Base-by-base conservation (phyloP, 1,140 invertebrate genomes). In the Trichonephila inaurata region DNA sequence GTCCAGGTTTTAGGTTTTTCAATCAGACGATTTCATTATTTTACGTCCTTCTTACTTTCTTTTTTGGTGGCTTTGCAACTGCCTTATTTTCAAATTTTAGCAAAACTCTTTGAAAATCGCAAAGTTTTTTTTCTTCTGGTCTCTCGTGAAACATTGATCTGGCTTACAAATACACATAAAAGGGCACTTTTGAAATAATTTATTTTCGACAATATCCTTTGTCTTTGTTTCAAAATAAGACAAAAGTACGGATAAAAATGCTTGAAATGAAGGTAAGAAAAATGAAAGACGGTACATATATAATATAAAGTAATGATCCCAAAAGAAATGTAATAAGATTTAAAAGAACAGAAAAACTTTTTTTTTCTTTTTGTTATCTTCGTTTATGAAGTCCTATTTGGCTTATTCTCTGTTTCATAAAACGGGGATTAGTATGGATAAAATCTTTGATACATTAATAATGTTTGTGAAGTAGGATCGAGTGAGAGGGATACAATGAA, bases 21-120 rank as follows among this genome's bases (percentile, higher is more conserved):
- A 85, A 92, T 91, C 89, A 92, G 28, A 85, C 85, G 90, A 92
- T 92, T 92, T 92, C 81, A 92, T 92, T 92, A 92, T 92, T 85
- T 89, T 92, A 16, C n/a, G 24, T 21, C 28, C 58, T 51, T 40
- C 18, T 33, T 77, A 82, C n/a, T 69, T 90, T 81, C 14, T 28
- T 69, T 14, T 24, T 12, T 51, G 51, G 12, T 19, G 72, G 18
- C 72, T 33, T 77, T 77, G 28, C 21, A 90, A 81, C 72, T 61
- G 28, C 66, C 69, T 81, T 69, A 72, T 90, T 77, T 81, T 61
- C 24, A 90, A 90, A 77, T 90, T 61, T 83, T 83, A 24, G 82
- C 44, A 83, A 60, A 58, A 83, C n/a, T 51, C 82, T 83, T 83
- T 83, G 82, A 83, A 40, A 83, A n/a, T n/a, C 40, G 51, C 21